Conservation (phyloP, 2,888 invertebrate species). For the Drosophila tripunctata region DNA sequence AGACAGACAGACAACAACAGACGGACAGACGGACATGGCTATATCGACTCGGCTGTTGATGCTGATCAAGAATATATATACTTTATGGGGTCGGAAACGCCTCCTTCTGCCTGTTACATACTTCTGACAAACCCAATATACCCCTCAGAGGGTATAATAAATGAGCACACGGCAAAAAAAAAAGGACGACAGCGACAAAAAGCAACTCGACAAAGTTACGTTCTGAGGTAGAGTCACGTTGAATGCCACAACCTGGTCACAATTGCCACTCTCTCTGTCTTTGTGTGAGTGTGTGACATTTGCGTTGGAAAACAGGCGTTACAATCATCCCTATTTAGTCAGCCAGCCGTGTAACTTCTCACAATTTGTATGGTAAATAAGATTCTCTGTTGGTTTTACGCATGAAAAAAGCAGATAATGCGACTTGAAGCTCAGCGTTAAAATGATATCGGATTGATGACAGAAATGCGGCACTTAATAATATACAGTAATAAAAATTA, state of each 20-base stretch:
- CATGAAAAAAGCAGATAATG: background rate
- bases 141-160: no score
- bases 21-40: no score
- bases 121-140: no score
- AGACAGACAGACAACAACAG: no score
- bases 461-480: background rate
- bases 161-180: constrained; percentile 51
- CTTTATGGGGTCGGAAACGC: no score
- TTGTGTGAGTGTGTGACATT: background rate
- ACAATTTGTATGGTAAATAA: constrained; percentile 49
- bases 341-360: constrained; percentile 46
- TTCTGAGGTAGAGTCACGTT: constrained; percentile 21
- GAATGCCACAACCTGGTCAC: constrained; percentile 35
- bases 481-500: background rate
- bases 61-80: no score
- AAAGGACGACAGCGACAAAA: constrained; percentile 19
- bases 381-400: background rate
- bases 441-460: background rate
- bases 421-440: background rate
- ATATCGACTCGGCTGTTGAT: no score
- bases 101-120: no score
- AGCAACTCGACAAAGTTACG: constrained; percentile 39
- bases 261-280: constrained; percentile 30
- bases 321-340: constrained; percentile 46
- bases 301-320: constrained; percentile 1